Conservation (phyloP, 64 coral and sea anemone species). For the Pocillopora verrucosa region DNA sequence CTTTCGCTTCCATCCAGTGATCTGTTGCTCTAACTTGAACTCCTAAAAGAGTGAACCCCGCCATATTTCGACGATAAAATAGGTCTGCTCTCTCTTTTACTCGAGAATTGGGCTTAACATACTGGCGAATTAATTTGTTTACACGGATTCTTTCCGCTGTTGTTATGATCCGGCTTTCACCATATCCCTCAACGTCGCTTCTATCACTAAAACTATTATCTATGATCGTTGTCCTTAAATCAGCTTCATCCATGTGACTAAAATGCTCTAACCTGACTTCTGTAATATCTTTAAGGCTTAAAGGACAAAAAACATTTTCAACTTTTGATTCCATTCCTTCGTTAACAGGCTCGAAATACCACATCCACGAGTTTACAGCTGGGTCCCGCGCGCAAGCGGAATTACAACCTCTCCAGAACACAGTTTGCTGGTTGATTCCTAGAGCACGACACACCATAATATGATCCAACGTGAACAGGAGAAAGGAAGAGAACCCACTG, state of each 20-base stretch:
- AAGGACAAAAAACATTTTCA: slow-evolving; percentile 51
- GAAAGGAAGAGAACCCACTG: slow-evolving; percentile 49
- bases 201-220: slow-evolving; percentile 47
- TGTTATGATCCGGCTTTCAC: slow-evolving; percentile 31
- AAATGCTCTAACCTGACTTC: not conserved
- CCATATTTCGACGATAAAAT: slow-evolving; percentile 50
- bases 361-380: slow-evolving; percentile 69
- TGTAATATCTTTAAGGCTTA: not conserved
- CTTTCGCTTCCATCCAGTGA: slow-evolving; percentile 55
- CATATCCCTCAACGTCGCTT: not conserved
- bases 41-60: slow-evolving; percentile 52
- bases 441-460: slow-evolving; percentile 38
- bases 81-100: slow-evolving; percentile 31
- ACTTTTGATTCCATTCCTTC: slow-evolving; percentile 48
- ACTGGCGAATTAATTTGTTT: slow-evolving; percentile 53
- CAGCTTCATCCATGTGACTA: not conserved
- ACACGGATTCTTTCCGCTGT: slow-evolving; percentile 34
- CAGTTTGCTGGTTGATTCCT: slow-evolving; percentile 46
- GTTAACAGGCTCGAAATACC: slow-evolving; percentile 87
- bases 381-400: slow-evolving; percentile 53
- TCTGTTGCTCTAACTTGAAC: slow-evolving; percentile 87
- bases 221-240: not conserved
- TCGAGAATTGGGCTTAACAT: slow-evolving; percentile 18
- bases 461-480: slow-evolving; percentile 64
- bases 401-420: slow-evolving; percentile 70